These are phyloP conservation scores for Melinaea menophilus DNA, from an alignment of 2,888 invertebrate genomes.

Conservation along the genomic window DNA sequence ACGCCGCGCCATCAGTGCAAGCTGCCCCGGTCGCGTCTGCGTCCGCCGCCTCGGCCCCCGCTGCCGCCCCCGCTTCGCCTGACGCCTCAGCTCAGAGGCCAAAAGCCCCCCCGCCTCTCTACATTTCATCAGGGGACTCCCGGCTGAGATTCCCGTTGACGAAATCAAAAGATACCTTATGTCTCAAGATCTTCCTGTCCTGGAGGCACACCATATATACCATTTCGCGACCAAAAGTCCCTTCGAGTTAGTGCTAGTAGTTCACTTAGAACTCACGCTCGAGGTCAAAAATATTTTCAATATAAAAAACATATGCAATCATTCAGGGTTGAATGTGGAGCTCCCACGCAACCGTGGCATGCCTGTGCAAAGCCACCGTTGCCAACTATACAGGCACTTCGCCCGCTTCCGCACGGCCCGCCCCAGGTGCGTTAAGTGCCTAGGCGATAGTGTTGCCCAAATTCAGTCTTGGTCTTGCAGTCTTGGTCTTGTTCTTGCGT, in stretches of 20 bases:
- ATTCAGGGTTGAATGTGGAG: not conserved
- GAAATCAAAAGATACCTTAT: not conserved
- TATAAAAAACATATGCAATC: not conserved
- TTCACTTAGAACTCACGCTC: not conserved
- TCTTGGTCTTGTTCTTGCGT: too few species aligned
- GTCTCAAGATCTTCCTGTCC: not conserved
- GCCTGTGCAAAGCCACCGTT: slow-evolving; percentile 7
- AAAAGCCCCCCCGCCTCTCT: too few species aligned
- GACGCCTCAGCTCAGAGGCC: too few species aligned
- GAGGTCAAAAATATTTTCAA: slow-evolving; percentile 10
- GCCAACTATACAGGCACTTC: slow-evolving; percentile 20
- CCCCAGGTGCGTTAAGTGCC: slow-evolving; percentile 20
- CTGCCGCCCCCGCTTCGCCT: too few species aligned
- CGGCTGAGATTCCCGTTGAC: not conserved
- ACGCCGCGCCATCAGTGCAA: slow-evolving; percentile 30
- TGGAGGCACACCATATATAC: slow-evolving; percentile 1
- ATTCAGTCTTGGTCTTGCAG: too few species aligned
- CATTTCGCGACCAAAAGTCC: not conserved
- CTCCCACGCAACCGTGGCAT: not conserved
- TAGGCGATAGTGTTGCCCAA: not conserved
- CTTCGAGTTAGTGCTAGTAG: slow-evolving; percentile 2
- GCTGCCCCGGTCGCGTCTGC: too few species aligned
- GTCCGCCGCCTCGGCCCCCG: too few species aligned
- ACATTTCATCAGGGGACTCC: not conserved
- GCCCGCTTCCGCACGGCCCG: slow-evolving; percentile 9